Conservation (phyloP, 2,888 invertebrate genomes). For the Drosophila nr. perissopoda region DNA sequence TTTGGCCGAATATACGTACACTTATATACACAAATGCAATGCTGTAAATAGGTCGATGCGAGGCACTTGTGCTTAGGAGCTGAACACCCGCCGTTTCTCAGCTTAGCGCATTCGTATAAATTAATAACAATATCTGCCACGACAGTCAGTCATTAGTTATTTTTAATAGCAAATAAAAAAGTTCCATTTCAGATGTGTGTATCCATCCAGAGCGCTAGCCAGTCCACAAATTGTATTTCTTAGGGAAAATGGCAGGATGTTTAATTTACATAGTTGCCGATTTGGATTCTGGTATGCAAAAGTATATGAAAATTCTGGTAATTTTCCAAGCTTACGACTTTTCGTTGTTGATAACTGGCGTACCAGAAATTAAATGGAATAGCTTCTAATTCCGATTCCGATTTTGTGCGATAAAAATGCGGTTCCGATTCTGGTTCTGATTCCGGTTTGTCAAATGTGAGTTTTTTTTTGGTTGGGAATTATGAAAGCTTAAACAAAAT, state of each 20-base stretch:
- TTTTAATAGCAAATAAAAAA: neutral
- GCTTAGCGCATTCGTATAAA: constrained; percentile 5
- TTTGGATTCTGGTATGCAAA: neutral
- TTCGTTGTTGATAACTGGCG: rapidly evolving
- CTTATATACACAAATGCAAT: constrained; percentile 29
- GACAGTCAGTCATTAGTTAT: neutral
- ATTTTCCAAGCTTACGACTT: neutral
- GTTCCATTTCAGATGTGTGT: neutral
- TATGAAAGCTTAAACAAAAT: neutral
- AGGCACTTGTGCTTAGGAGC: constrained; percentile 16
- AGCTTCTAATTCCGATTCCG: neutral
- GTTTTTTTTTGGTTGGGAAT: neutral
- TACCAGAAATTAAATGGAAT: neutral
- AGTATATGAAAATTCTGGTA: rapidly evolving
- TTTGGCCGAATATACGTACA: neutral
- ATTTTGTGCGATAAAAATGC: neutral
- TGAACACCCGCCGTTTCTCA: constrained; percentile 13
- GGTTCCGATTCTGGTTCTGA: neutral
- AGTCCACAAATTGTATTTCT: neutral
- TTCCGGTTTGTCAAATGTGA: neutral
- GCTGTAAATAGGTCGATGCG: constrained; percentile 55
- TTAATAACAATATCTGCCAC: neutral
- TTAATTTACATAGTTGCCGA: neutral
- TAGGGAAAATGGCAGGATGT: neutral
- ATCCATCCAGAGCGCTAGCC: neutral